Evolutionary conservation across 2,797 vertebrate species (phyloP).

Genomic region (Tokudaia tokunoshimensis): DNA sequence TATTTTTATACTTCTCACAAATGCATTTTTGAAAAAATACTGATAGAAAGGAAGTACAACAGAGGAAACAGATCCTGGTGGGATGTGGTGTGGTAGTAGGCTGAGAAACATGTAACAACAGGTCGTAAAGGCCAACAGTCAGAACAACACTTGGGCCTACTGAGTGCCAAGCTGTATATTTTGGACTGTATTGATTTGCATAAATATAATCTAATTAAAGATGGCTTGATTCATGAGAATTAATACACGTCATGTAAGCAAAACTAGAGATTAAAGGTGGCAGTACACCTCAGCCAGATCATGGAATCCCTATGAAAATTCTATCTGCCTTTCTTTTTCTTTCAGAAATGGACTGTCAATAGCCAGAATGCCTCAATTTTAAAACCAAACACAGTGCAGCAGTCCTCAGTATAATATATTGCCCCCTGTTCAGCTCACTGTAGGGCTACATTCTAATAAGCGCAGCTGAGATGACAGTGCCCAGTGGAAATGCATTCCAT

Average conservation of each 20-base stretch:
- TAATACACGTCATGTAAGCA: background rate
- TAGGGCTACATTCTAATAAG: background rate
- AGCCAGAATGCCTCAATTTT: background rate
- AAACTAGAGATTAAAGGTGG: background rate
- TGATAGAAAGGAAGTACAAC: background rate
- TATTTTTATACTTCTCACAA: slow-evolving; percentile 10
- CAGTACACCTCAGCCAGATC: background rate
- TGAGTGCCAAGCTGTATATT: background rate
- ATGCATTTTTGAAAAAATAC: slow-evolving; percentile 11
- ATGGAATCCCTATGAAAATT: background rate
- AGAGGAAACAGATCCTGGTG: background rate
- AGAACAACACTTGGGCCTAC: background rate
- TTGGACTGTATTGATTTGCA: background rate
- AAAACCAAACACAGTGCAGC: background rate
- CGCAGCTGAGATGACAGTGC: background rate
- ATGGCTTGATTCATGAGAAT: background rate
- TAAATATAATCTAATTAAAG: background rate
- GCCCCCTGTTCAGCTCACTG: background rate
- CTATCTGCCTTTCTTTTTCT: background rate
- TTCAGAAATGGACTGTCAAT: background rate
- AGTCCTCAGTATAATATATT: background rate
- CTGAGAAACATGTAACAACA: background rate
- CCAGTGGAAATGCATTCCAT: background rate
- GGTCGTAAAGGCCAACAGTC: background rate
- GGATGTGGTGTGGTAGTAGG: background rate